A percentile compares a stretch with the other conserved stretches of the same genome.
These are phyloP conservation scores for Bombylius major DNA, from an alignment of 2,888 invertebrate species.

Conservation along the genomic window DNA sequence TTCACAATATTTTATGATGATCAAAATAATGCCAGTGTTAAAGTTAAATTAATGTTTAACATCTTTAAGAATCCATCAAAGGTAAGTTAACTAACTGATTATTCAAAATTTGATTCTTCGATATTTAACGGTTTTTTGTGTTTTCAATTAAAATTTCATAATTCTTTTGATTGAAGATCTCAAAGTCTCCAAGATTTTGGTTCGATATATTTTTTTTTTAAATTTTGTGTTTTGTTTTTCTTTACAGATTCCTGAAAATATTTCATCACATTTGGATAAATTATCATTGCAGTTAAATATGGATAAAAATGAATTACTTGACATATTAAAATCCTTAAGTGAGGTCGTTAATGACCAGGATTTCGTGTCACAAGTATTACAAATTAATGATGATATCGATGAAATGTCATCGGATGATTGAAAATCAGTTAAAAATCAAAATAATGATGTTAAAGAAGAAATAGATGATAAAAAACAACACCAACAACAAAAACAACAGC, in stretches of 20 bases:
- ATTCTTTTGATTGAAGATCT: too few species aligned
- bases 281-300: constrained; percentile 65
- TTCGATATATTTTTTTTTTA: not conserved
- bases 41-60: constrained; percentile 63
- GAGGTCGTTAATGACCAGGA: constrained; percentile 54
- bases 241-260: constrained; percentile 46
- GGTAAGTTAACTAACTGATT: constrained; percentile 35
- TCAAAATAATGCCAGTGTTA: constrained; percentile 48
- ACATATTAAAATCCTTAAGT: constrained; percentile 51
- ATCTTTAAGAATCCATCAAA: constrained; percentile 47
- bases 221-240: constrained; percentile 4
- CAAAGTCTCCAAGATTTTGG: too few species aligned
- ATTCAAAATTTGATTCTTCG: too few species aligned
- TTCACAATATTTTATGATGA: constrained; percentile 69
- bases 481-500: not conserved
- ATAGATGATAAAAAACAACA: not conserved
- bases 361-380: constrained; percentile 62
- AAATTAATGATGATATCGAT: constrained; percentile 70
- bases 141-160: not conserved
- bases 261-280: constrained; percentile 47
- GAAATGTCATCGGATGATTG: constrained; percentile 61
- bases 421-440: constrained; percentile 15
- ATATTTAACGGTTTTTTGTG: not conserved
- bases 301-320: constrained; percentile 47
- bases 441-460: not conserved